phyloP scores from a whole-genome alignment of 2,797 vertebrate species.

The Esox masquinongy region DNA sequence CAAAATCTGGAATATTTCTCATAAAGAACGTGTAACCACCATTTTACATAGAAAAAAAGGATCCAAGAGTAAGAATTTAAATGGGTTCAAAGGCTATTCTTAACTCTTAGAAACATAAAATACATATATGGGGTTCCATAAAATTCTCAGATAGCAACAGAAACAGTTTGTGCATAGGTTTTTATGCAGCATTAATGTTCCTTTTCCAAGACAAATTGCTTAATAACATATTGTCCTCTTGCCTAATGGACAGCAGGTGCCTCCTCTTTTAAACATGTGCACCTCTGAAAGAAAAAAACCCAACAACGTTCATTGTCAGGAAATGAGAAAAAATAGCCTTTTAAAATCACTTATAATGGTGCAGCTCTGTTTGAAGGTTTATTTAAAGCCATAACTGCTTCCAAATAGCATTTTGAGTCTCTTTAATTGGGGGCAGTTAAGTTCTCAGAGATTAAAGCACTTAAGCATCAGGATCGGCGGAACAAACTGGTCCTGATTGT shows the following conservation, averaged over 20 bases:
- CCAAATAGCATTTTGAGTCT: slow-evolving; percentile 4
- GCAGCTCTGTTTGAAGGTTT: slow-evolving; percentile 30
- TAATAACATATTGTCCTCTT: background rate
- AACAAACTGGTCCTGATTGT: background rate
- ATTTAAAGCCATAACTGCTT: slow-evolving; percentile 30
- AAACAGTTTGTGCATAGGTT: background rate
- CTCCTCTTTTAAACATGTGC: slow-evolving; percentile 6
- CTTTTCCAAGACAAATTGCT: background rate
- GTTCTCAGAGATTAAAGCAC: slow-evolving; percentile 1
- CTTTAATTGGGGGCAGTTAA: background rate
- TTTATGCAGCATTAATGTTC: slow-evolving; percentile 1
- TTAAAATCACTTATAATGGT: slow-evolving; percentile 41
- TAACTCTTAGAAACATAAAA: slow-evolving; percentile 4
- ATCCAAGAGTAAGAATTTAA: background rate
- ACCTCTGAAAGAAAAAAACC: background rate
- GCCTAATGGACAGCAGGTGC: slow-evolving; percentile 11
- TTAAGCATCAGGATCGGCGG: background rate
- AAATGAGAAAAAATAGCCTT: slow-evolving; percentile 49
- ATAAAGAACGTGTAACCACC: background rate
- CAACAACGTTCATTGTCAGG: slow-evolving; percentile 27
- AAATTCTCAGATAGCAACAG: background rate
- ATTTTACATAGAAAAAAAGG: background rate
- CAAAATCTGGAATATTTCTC: background rate
- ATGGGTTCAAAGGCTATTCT: slow-evolving; percentile 5
- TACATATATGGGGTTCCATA: background rate